Conservation (phyloP, 2,888 invertebrate genomes). For the Griposia aprilina region DNA sequence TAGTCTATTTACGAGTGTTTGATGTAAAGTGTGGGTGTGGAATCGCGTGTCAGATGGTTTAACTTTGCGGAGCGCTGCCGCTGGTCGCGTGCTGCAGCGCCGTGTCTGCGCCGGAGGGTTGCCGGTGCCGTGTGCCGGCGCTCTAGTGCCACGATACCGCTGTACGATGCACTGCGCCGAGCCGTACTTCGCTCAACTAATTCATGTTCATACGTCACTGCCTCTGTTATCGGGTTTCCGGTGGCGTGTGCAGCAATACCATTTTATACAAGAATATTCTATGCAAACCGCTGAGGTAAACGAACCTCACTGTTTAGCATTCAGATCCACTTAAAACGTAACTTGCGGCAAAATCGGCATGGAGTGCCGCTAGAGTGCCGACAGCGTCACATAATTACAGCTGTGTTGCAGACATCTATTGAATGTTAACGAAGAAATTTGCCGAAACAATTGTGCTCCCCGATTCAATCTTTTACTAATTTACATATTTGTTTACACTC, state of each 20-base stretch:
- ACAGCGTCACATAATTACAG: constrained; percentile 42
- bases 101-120: constrained; percentile 30
- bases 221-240: constrained; percentile 78
- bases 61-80: constrained; percentile 47
- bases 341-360: constrained; percentile 34
- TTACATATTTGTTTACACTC: constrained; percentile 53
- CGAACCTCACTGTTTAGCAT: constrained; percentile 72
- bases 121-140: constrained; percentile 30
- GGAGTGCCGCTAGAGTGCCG: constrained; percentile 39
- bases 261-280: constrained; percentile 71
- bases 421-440: constrained; percentile 61
- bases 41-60: constrained; percentile 74
- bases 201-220: constrained; percentile 77
- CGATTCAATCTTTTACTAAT: constrained; percentile 54
- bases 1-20: constrained; percentile 74
- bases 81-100: constrained; percentile 39
- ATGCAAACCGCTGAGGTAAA: constrained; percentile 74
- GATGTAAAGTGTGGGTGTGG: constrained; percentile 73
- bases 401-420: constrained; percentile 54
- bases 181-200: constrained; percentile 65
- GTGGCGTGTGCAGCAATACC: constrained; percentile 74
- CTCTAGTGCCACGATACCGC: constrained; percentile 42
- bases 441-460: constrained; percentile 44
- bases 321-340: constrained; percentile 62
- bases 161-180: constrained; percentile 61